Evolutionary conservation across 2,797 vertebrate species (phyloP), one percentile per base, ranked within the genome.

Genomic region (Channa striata): DNA sequence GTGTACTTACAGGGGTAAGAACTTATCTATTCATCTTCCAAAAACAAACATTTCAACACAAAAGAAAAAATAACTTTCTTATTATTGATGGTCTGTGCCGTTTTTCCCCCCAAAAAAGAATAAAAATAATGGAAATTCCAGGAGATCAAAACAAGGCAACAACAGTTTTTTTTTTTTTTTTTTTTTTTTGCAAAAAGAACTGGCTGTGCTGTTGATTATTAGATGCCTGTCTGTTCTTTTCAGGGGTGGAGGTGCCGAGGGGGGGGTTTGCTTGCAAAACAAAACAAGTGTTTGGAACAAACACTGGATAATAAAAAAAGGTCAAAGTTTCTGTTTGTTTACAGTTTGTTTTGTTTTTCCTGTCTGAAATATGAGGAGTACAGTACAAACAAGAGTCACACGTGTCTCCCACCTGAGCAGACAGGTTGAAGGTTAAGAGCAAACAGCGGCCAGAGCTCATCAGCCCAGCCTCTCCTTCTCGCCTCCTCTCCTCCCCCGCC

Each of bases 251-350:
- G 23, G 40, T 7, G 16, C 14, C 8, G 17, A 17, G 6, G 42
- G 11, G 64, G 47, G 69, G 56, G 33, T 51, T 11, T 76, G 71
- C 76, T 78, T 93, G 82, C 83, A 86, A 94, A 94, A 94, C 90
- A 88, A 88, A 93, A 89, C 87, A 93, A 91, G 84, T 83, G 78
- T 88, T 92, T 90, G 92, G 92, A 94, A 92, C 80, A 96, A 96
- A 93, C 93, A 93, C 88, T 80, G 91, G 85, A 80, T 77, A 89
- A 92, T 90, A 89, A 86, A 90, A 91, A 93, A 93, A 85, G 87
- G 93, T 87, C 82, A 91, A 88, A 89, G 91, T 94, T 94, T 91
- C 81, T 90, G 91, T 89, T 92, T 94, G 84, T 96, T 95, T 94
- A 81, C 84, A 88, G 92, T 89, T 82, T 80, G 67, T 88, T 89